A percentile compares a stretch with the other conserved stretches of the same genome.
Conservation (phyloP, 2,113 vertebrate genomes). For the Archocentrus centrarchus region DNA sequence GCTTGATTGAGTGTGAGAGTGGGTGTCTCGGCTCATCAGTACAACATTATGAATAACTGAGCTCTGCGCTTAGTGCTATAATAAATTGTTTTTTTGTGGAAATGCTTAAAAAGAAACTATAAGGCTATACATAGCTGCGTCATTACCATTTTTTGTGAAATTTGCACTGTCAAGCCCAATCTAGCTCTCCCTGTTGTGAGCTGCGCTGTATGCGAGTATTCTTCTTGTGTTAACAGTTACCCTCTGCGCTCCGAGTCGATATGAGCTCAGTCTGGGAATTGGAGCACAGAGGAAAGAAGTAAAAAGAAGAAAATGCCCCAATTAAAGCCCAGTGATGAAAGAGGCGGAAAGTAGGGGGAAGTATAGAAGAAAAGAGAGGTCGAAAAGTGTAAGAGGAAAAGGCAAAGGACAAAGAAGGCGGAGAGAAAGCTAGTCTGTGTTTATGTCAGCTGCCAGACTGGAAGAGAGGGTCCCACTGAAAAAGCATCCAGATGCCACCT, state of each 20-base stretch:
- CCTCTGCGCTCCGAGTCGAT: neutral
- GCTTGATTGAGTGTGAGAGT: constrained; percentile 29
- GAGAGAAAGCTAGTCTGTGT: constrained; percentile 5
- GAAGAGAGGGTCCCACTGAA: constrained; percentile 27
- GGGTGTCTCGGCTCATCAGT: constrained; percentile 10
- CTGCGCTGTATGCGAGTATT: neutral
- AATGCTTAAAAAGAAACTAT: constrained; percentile 6
- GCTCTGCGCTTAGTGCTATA: neutral
- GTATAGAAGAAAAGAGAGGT: neutral
- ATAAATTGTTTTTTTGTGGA: constrained; percentile 1
- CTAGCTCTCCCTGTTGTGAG: neutral
- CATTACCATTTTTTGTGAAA: neutral
- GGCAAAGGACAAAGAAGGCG: neutral
- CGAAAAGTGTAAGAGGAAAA: constrained; percentile 10
- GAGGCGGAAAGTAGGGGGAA: constrained; percentile 33
- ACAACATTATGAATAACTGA: constrained; percentile 1
- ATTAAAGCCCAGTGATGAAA: constrained; percentile 59
- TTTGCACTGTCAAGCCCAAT: neutral
- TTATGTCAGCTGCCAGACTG: constrained; percentile 6
- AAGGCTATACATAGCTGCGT: neutral
- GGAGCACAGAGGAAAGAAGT: neutral
- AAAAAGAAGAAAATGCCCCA: constrained; percentile 30
- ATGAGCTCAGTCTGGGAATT: constrained; percentile 15
- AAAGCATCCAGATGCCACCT: constrained; percentile 56
- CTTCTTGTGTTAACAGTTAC: constrained; percentile 4